Evolutionary conservation across 2,888 invertebrate species (phyloP), one percentile per base, ranked within the genome.

Genomic region (Conchocele bisecta): DNA sequence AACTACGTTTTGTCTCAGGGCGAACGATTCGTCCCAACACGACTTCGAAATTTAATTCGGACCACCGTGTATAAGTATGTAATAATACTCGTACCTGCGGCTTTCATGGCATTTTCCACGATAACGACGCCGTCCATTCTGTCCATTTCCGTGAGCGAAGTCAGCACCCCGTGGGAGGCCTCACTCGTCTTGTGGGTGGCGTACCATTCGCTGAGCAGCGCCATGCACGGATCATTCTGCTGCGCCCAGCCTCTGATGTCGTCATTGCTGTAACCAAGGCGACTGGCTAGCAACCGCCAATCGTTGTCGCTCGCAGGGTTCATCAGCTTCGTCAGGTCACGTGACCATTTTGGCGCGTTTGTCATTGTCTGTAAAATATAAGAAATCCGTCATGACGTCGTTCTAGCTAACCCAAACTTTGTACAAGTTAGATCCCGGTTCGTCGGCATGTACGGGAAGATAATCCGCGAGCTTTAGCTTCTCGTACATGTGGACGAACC

Each of bases 171-270:
- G 60, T 75, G 69, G 6, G 75, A 83, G 13, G 87, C 87, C 66
- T 89, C 90, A 53, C 86, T 83, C 11, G 87, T 88, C 67, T 86
- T 89, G 68, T 88, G 86, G 13, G 85, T 87, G 57, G 89, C 83
- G 69, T 87, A 90, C 89, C 89, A 90, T 69, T 90, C 89, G 75
- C 86, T 87, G n/a, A 90, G 76, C 73, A 90, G 58, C 6, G 86
- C 82, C 88, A 90, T 87, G 60, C 88, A 89, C 5, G 90, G 90
- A 64, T 90, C 89, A 29, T 84, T 64, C 58, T 88, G 88, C 54
- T 84, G 85, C 3, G 89, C 85, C 89, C 89, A 90, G n/a, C 78
- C 85, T 58, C 84, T 75, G 24, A 90, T 85, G 75, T 90, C 90
- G 58, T 88, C 88, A 56, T 82, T 82, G 54, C 74, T 86, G 83